phyloP scores from a whole-genome alignment of 2,113 vertebrate genomes.

The Ceyx melanurus region DNA sequence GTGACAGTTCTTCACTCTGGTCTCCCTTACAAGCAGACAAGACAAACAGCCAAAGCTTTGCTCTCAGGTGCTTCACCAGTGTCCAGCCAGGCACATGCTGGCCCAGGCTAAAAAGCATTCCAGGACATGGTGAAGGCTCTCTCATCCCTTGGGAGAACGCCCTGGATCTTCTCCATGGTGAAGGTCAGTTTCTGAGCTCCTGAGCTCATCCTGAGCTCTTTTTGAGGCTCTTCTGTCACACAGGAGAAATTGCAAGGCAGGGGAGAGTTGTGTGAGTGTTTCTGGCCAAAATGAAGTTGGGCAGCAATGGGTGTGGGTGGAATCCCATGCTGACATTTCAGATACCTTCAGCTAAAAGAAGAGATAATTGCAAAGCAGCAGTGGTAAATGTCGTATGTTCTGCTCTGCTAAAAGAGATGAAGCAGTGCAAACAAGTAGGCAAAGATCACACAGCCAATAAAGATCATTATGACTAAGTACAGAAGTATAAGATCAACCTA shows the following conservation, averaged over 20 bases:
- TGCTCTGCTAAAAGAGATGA: background rate
- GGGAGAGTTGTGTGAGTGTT: fast-evolving
- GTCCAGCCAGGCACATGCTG: fast-evolving
- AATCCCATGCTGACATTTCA: background rate
- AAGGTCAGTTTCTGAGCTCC: background rate
- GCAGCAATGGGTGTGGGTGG: background rate
- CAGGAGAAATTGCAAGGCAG: background rate
- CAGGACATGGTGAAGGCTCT: background rate
- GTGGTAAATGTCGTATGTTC: conserved; percentile 7
- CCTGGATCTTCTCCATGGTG: fast-evolving
- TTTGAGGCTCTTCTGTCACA: fast-evolving
- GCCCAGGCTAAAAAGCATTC: background rate
- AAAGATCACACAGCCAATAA: background rate
- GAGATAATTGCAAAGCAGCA: conserved; percentile 9
- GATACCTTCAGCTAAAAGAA: background rate
- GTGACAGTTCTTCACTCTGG: fast-evolving
- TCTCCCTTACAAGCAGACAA: fast-evolving
- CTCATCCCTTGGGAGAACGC: fast-evolving
- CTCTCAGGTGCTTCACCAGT: fast-evolving
- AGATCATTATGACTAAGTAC: background rate
- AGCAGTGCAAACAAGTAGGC: background rate
- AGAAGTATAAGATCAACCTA: background rate
- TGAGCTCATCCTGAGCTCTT: background rate
- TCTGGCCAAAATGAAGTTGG: background rate
- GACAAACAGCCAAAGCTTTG: fast-evolving